Percentiles rank a stretch among this genome's conserved stretches.
phyloP scores from a whole-genome alignment of 2,888 invertebrate species.

The Drosophila maculinotata region DNA sequence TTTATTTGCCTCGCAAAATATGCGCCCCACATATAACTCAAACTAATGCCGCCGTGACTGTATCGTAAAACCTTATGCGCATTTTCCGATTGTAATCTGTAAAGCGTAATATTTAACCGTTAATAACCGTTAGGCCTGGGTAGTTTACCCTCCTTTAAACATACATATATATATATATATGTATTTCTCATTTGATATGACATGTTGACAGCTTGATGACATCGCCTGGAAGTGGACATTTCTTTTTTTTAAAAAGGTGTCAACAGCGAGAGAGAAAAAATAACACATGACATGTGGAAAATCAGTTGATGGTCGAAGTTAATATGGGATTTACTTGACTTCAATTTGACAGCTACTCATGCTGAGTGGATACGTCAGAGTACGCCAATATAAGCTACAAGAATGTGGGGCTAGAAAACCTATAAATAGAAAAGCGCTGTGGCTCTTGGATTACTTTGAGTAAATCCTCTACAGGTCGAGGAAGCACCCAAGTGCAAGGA shows the following conservation, averaged over 20 bases:
- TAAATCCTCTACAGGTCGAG: conserved; percentile 8
- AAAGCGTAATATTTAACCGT: conserved; percentile 51
- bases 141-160: neutral
- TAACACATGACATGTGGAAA: conserved; percentile 28
- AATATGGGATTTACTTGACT: conserved; percentile 43
- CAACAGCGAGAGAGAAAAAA: conserved; percentile 31
- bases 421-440: conserved; percentile 18
- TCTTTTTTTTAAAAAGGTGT: conserved; percentile 39
- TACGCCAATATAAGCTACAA: too few species aligned
- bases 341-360: conserved; percentile 29
- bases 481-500: too few species aligned
- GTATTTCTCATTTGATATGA: conserved; percentile 46
- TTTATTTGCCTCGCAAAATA: conserved; percentile 61
- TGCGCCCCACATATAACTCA: conserved; percentile 58
- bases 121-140: conserved; percentile 47
- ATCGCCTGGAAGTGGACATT: conserved; percentile 67
- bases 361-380: neutral
- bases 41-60: conserved; percentile 70
- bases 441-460: conserved; percentile 37
- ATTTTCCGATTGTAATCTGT: conserved; percentile 78
- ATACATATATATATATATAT: conserved; percentile 1
- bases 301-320: conserved; percentile 24
- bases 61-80: conserved; percentile 72
- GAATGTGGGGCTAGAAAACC: conserved; percentile 1
- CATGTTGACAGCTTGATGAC: conserved; percentile 70